Percentiles rank a stretch among this genome's conserved stretches.
phyloP scores from a whole-genome alignment of 2,797 vertebrate species.

The Rhinatrema bivittatum region DNA sequence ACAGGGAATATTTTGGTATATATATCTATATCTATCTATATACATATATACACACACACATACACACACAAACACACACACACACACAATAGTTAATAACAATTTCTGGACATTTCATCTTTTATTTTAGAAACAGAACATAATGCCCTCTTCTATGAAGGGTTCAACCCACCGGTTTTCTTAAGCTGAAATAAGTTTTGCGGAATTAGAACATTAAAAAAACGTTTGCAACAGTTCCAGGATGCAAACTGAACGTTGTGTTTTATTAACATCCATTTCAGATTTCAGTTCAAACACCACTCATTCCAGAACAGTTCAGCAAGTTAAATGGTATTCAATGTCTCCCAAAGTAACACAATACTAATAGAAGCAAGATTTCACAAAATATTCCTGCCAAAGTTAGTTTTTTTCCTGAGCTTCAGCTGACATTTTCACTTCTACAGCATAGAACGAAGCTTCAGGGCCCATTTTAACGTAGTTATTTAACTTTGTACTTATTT shows the following conservation, averaged over 20 bases:
- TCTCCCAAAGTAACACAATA: neutral
- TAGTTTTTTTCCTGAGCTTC: neutral
- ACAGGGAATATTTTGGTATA: too few relatives aligned
- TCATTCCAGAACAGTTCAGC: constrained; percentile 2
- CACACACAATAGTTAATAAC: neutral
- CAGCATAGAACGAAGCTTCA: neutral
- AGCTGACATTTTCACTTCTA: constrained; percentile 3
- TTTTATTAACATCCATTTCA: constrained; percentile 6
- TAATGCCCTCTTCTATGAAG: neutral
- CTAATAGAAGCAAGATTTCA: constrained; percentile 6
- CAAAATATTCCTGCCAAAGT: neutral
- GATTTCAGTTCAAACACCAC: constrained; percentile 8
- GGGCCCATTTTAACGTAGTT: neutral
- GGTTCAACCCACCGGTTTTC: neutral
- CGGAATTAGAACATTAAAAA: constrained; percentile 3
- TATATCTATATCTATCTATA: too few relatives aligned
- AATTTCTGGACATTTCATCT: neutral
- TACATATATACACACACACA: too few relatives aligned
- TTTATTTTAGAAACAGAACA: neutral
- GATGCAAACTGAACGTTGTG: constrained; percentile 4
- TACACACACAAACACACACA: too few relatives aligned
- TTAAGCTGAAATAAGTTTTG: neutral
- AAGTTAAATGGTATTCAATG: neutral
- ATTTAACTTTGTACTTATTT: constrained; percentile 1
- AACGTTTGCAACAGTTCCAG: neutral